Evolutionary conservation across 2,797 vertebrate species (phyloP).

Genomic region (Xiphorhynchus erythropygius): DNA sequence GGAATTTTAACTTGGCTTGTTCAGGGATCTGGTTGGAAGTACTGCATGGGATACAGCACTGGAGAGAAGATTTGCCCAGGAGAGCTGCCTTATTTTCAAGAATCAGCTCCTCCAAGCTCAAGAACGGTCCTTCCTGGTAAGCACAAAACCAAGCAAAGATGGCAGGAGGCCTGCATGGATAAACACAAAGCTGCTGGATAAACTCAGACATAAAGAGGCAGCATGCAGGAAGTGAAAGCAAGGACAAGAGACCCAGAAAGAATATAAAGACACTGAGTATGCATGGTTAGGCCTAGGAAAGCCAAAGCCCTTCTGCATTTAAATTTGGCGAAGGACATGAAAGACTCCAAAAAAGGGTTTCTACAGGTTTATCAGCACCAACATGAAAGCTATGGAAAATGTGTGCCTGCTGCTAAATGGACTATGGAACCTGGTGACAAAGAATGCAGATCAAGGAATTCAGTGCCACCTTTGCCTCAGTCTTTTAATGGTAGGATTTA

Average conservation of each 20-base stretch:
- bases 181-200: not conserved
- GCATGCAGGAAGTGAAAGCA: not conserved
- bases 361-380: not conserved
- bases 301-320: not conserved
- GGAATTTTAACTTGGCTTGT: not conserved
- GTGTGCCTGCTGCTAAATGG: not conserved
- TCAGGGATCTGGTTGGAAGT: not conserved
- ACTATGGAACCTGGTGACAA: not conserved
- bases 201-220: not conserved
- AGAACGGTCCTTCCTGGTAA: not conserved
- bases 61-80: not conserved
- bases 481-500: not conserved
- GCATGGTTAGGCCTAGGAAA: not conserved
- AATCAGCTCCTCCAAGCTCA: not conserved
- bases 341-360: not conserved
- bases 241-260: not conserved
- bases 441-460: not conserved
- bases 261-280: not conserved
- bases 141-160: not conserved
- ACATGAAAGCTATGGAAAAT: not conserved
- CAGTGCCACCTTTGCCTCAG: not conserved
- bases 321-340: not conserved
- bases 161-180: not conserved
- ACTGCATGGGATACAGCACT: not conserved
- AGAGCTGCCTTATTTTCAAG: not conserved